phyloP scores from a whole-genome alignment of 2,797 vertebrate genomes.

The Sebastes umbrosus region DNA sequence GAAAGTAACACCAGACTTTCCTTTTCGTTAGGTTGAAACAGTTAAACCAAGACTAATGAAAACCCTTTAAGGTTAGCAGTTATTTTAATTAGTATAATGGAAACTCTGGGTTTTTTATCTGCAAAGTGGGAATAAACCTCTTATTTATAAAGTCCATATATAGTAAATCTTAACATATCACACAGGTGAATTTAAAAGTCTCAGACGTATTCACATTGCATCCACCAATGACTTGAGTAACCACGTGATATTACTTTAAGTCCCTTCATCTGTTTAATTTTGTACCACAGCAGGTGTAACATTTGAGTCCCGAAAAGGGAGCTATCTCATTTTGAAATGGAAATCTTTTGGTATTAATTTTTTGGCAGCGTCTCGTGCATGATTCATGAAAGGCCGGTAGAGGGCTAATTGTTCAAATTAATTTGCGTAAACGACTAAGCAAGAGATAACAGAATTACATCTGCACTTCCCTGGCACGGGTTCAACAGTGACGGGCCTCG shows the following conservation, averaged over 20 bases:
- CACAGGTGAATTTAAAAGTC: slow-evolving; percentile 12
- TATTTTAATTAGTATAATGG: slow-evolving; percentile 45
- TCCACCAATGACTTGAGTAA: neutral
- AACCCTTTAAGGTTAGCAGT: slow-evolving; percentile 19
- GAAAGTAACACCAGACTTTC: neutral
- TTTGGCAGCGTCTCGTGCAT: slow-evolving; percentile 90
- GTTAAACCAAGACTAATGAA: slow-evolving; percentile 33
- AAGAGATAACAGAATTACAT: slow-evolving; percentile 99
- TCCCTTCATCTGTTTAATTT: neutral
- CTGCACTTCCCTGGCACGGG: slow-evolving; percentile 95
- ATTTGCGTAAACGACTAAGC: slow-evolving; percentile 98
- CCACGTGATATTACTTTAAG: neutral
- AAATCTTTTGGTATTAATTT: slow-evolving; percentile 69
- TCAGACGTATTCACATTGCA: neutral
- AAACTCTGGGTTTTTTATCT: slow-evolving; percentile 30
- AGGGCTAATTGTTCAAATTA: slow-evolving; percentile 99
- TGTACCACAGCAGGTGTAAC: slow-evolving; percentile 41
- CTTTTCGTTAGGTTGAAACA: neutral
- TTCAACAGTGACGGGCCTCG: slow-evolving; percentile 88
- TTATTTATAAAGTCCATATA: neutral
- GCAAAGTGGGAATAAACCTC: slow-evolving; percentile 4
- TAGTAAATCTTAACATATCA: neutral
- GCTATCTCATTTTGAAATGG: slow-evolving; percentile 44
- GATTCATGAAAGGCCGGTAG: slow-evolving; percentile 95
- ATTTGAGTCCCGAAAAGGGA: slow-evolving; percentile 21